A percentile compares a stretch with the other conserved stretches of the same genome.
Evolutionary conservation across 1,140 invertebrate genomes (phyloP).

Genomic region (Lasioglossum baleicum): DNA sequence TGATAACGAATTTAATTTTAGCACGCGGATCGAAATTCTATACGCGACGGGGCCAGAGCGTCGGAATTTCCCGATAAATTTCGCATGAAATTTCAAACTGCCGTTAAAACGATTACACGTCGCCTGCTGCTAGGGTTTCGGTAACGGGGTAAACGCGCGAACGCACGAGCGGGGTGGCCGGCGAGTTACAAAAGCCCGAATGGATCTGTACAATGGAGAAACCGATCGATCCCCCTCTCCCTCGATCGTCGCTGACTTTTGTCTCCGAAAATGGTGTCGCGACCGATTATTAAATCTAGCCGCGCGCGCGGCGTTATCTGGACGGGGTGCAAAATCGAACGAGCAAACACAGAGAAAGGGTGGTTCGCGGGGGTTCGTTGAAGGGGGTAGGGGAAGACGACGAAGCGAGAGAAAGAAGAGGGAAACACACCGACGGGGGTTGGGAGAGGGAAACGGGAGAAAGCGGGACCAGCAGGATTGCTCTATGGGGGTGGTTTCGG

Average conservation of each 20-base stretch:
- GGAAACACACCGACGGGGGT: constrained; percentile 15
- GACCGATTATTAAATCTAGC: constrained; percentile 53
- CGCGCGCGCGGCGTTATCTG: constrained; percentile 22
- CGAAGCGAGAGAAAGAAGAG: constrained; percentile 10
- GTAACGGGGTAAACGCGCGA: too few species aligned
- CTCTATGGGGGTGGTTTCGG: constrained; percentile 70
- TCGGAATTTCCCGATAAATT: constrained; percentile 50
- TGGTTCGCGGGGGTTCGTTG: neutral
- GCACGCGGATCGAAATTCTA: constrained; percentile 45
- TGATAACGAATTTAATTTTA: constrained; percentile 51
- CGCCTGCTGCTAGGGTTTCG: neutral
- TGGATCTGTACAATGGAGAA: constrained; percentile 30
- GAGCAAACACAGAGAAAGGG: neutral
- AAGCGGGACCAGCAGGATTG: constrained; percentile 50
- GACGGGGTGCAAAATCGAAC: constrained; percentile 7
- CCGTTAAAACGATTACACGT: constrained; percentile 55
- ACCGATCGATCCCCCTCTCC: neutral
- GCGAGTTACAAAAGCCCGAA: constrained; percentile 7
- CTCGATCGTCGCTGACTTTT: constrained; percentile 26
- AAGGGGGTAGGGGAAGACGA: constrained; percentile 15
- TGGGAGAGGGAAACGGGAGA: constrained; percentile 7
- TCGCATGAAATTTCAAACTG: constrained; percentile 59
- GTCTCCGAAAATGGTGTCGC: constrained; percentile 33
- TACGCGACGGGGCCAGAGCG: neutral
- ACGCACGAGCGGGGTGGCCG: neutral